phyloP scores from a whole-genome alignment of 2,113 vertebrate species.

The Gavia stellata region DNA sequence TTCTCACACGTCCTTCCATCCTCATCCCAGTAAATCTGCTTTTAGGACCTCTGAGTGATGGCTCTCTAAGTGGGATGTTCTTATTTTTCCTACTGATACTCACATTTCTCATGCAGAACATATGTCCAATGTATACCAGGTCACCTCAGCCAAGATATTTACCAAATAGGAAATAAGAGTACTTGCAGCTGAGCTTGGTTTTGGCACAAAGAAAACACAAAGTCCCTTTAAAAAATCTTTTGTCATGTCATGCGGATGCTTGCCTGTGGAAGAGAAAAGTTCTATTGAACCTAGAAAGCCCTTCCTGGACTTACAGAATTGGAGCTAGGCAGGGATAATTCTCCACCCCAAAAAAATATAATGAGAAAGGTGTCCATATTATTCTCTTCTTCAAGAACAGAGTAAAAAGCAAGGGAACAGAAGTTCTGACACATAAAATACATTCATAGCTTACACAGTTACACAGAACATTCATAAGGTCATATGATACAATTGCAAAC shows the following conservation, averaged over 20 bases:
- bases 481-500: neutral
- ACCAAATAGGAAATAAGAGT: neutral
- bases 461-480: neutral
- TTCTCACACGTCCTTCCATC: neutral
- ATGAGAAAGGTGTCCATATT: rapidly evolving
- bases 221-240: neutral
- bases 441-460: neutral
- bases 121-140: neutral
- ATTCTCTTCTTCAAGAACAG: neutral
- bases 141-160: neutral
- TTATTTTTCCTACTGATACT: neutral
- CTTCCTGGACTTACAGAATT: neutral
- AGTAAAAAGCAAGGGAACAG: neutral
- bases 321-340: rapidly evolving
- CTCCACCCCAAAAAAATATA: neutral
- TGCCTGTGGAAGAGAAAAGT: neutral
- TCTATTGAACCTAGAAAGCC: neutral
- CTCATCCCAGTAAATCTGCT: neutral
- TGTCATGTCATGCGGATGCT: neutral
- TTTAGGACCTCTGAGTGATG: neutral
- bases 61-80: neutral
- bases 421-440: neutral
- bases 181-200: neutral
- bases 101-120: neutral
- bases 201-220: neutral